Conservation (phyloP, 2,797 vertebrate species). For the Periophthalmus magnuspinnatus region DNA sequence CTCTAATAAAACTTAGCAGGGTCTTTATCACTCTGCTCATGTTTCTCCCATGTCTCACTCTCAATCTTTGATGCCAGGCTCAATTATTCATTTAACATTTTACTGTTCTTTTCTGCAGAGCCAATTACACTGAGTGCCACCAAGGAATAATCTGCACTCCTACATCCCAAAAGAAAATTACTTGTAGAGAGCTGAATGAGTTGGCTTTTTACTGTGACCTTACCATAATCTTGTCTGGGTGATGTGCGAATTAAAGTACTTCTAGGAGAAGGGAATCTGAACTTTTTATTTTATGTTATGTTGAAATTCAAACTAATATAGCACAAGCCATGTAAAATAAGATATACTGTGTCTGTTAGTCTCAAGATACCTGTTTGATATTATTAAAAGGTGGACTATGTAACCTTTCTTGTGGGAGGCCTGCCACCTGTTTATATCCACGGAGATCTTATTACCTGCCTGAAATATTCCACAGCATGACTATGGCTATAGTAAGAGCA, state of each 20-base stretch:
- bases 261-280: conserved; percentile 18
- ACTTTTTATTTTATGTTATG: conserved; percentile 26
- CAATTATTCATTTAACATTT: conserved; percentile 16
- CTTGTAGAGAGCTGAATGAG: conserved; percentile 42
- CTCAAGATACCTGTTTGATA: background rate
- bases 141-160: conserved; percentile 24
- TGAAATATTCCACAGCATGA: too few relatives aligned
- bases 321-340: conserved; percentile 12
- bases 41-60: conserved; percentile 3
- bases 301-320: conserved; percentile 11
- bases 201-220: conserved; percentile 27
- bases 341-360: conserved; percentile 9
- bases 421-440: too few relatives aligned
- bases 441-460: too few relatives aligned
- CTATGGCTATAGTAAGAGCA: background rate
- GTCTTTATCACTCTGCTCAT: background rate
- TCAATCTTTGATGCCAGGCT: conserved; percentile 3
- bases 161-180: conserved; percentile 46
- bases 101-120: conserved; percentile 19
- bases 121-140: conserved; percentile 31
- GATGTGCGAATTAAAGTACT: conserved; percentile 25
- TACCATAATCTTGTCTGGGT: conserved; percentile 31
- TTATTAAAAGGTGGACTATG: background rate
- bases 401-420: too few relatives aligned
- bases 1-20: background rate